phyloP scores from a whole-genome alignment of 2,113 vertebrate genomes.

The Pantherophis guttatus region DNA sequence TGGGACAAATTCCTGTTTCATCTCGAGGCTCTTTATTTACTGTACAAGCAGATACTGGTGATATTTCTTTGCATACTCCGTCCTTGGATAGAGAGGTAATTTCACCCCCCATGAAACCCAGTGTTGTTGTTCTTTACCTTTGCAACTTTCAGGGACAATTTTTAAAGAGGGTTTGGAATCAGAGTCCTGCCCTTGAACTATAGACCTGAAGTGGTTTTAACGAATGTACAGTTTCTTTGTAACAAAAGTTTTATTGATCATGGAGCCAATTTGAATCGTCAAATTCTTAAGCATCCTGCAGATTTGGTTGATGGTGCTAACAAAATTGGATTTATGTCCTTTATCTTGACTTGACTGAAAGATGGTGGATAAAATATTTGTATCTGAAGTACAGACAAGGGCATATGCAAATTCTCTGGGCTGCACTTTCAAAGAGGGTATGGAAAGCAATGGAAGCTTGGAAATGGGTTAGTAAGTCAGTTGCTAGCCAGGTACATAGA shows the following conservation, averaged over 20 bases:
- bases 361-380: neutral
- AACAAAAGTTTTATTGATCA: neutral
- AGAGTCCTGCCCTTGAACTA: neutral
- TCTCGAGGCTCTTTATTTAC: conserved; percentile 60
- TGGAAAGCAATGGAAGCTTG: neutral
- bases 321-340: neutral
- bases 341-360: neutral
- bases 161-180: neutral
- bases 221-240: neutral
- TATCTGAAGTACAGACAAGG: neutral
- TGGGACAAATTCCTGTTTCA: conserved; percentile 54
- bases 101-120: neutral
- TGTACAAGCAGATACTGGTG: conserved; percentile 71
- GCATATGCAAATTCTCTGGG: neutral
- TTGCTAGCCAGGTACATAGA: neutral
- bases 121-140: neutral
- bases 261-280: neutral
- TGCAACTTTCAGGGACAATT: neutral
- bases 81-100: conserved; percentile 86
- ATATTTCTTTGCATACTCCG: conserved; percentile 63
- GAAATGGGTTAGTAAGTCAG: neutral
- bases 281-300: neutral
- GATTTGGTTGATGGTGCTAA: neutral
- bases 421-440: neutral
- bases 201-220: neutral